Percentiles rank a stretch among this genome's conserved stretches.
These are phyloP conservation scores for Synergus gifuensis DNA, from an alignment of 2,888 invertebrate genomes.

Conservation along the genomic window DNA sequence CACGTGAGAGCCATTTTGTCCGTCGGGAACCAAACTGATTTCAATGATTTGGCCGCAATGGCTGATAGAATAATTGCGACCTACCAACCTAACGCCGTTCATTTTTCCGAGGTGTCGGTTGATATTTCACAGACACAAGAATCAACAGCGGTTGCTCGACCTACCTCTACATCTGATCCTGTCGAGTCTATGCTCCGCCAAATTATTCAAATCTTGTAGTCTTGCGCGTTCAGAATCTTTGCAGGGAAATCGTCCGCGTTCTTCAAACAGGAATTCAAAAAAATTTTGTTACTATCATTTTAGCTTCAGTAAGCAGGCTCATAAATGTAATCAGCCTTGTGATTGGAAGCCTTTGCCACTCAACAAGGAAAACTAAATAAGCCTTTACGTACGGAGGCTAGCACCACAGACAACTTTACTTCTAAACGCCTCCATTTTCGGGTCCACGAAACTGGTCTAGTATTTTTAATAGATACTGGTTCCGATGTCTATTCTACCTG, in stretches of 20 bases:
- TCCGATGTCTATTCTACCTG: slow-evolving; percentile 18
- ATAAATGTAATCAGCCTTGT: background rate
- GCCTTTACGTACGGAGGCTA: too few relatives aligned
- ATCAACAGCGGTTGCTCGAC: too few relatives aligned
- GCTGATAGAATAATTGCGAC: background rate
- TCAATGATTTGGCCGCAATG: background rate
- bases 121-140: background rate
- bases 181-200: background rate
- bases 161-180: too few relatives aligned
- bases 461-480: slow-evolving; percentile 17
- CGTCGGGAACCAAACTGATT: background rate
- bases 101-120: background rate
- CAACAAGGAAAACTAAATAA: too few relatives aligned
- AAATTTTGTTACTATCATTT: background rate
- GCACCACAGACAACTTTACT: too few relatives aligned
- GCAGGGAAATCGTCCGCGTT: background rate
- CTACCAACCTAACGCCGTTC: background rate
- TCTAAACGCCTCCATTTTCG: too few relatives aligned
- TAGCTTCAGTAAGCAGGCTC: background rate
- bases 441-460: background rate
- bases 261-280: background rate
- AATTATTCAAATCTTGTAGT: background rate
- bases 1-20: slow-evolving; percentile 10
- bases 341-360: background rate
- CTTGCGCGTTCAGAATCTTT: background rate